Percentiles rank a stretch among this genome's conserved stretches.
These are phyloP conservation scores for Tetrapedia diversipes DNA, from an alignment of 2,888 invertebrate species.

Conservation along the genomic window DNA sequence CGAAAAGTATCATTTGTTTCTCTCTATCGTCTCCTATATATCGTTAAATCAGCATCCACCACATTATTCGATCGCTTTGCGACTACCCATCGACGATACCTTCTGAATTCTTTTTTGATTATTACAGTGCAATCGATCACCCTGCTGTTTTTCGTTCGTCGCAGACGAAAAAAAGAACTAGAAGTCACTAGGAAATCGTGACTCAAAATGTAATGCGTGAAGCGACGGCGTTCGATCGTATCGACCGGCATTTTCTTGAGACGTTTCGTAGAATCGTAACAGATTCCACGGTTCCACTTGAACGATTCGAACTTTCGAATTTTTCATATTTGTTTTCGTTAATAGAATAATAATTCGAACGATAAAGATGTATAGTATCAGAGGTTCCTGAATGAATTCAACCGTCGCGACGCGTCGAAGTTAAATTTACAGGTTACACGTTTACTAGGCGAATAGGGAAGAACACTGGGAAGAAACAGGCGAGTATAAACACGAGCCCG, in stretches of 20 bases:
- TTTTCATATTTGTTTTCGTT: not conserved
- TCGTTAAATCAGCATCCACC: not conserved
- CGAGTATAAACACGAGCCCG: slow-evolving; percentile 31
- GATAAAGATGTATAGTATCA: not conserved
- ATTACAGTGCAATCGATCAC: not conserved
- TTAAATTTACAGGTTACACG: not conserved
- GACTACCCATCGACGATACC: not conserved
- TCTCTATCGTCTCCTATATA: not conserved
- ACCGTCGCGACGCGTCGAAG: not conserved
- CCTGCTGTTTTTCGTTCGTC: not conserved
- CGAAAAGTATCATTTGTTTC: too few species aligned
- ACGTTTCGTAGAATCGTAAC: not conserved
- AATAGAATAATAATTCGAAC: not conserved
- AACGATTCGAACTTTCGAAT: not conserved
- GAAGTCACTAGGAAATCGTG: not conserved
- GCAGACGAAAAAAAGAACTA: not conserved
- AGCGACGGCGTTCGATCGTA: not conserved
- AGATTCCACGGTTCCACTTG: not conserved
- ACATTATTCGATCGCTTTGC: slow-evolving; percentile 6
- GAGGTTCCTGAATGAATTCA: slow-evolving; percentile 9
- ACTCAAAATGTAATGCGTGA: not conserved
- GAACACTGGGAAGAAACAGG: slow-evolving; percentile 35
- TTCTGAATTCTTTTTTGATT: not conserved
- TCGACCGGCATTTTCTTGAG: not conserved
- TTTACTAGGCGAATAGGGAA: slow-evolving; percentile 2